Conservation (phyloP, 1,140 invertebrate species). For the Diachasmimorpha longicaudata region DNA sequence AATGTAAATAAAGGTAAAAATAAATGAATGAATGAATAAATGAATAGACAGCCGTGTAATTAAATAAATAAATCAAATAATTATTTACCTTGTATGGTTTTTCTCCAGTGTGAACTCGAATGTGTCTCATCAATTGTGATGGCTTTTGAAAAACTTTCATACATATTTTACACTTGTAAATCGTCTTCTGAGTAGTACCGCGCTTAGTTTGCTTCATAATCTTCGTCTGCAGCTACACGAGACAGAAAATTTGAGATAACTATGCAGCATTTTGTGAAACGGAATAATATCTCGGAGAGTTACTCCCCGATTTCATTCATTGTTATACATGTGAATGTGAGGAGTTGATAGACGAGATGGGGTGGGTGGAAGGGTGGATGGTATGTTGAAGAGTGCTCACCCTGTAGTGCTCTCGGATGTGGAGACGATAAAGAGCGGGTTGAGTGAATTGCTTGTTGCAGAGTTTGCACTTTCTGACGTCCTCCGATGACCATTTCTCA, state of each 20-base stretch:
- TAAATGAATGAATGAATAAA: no score
- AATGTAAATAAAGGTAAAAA: no score
- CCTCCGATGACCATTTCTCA: constrained; percentile 51
- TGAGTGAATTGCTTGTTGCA: constrained; percentile 54
- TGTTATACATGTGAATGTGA: background rate
- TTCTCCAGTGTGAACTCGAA: constrained; percentile 71
- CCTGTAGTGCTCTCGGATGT: constrained; percentile 53
- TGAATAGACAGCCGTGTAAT: no score
- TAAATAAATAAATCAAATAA: background rate
- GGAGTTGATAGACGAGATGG: background rate
- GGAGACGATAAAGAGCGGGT: constrained; percentile 50
- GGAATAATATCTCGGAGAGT: background rate
- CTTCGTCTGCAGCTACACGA: constrained; percentile 45
- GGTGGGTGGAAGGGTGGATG: no score
- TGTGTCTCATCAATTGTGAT: constrained; percentile 67
- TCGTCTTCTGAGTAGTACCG: constrained; percentile 47
- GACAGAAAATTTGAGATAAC: background rate
- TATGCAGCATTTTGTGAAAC: background rate
- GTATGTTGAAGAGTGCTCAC: constrained; percentile 31
- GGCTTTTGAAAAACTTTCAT: constrained; percentile 67
- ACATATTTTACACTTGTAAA: constrained; percentile 64
- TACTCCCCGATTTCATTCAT: background rate
- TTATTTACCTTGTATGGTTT: constrained; percentile 67
- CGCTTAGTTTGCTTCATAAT: constrained; percentile 49
- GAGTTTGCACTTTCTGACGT: constrained; percentile 53